Percentiles rank a stretch among this genome's conserved stretches.
These are phyloP conservation scores for Abrostola triplasia DNA, from an alignment of 2,888 invertebrate genomes.

Conservation along the genomic window DNA sequence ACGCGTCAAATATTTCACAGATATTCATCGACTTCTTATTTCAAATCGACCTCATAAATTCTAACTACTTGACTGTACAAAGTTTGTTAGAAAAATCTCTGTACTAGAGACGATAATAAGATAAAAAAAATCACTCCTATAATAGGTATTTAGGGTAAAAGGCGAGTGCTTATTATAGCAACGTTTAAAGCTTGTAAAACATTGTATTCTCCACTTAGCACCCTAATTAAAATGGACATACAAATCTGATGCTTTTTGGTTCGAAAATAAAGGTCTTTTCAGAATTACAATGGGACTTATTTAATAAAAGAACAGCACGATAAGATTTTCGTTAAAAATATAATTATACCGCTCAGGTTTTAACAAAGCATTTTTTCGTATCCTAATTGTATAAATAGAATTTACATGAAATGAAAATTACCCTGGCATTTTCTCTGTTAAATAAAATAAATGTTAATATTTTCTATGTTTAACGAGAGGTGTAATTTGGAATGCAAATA, in stretches of 20 bases:
- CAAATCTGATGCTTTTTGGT: background rate
- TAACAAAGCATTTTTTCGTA: background rate
- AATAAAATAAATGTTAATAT: background rate
- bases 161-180: background rate
- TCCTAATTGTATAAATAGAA: background rate
- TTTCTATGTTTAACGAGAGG: background rate
- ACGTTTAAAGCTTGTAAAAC: background rate
- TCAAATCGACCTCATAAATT: too few species aligned
- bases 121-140: too few species aligned
- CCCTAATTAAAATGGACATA: background rate
- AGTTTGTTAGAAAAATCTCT: too few species aligned
- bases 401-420: constrained; percentile 5
- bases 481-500: too few species aligned
- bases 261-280: background rate
- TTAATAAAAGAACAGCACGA: background rate
- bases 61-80: too few species aligned
- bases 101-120: too few species aligned
- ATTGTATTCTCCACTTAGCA: background rate
- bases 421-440: background rate
- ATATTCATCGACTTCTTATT: too few species aligned
- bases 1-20: too few species aligned
- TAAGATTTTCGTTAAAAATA: constrained; percentile 2
- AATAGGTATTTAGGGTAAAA: background rate
- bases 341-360: background rate
- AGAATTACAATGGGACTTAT: constrained; percentile 3